Evolutionary conservation across 2,888 invertebrate genomes (phyloP).

Genomic region (Endotricha flammealis): DNA sequence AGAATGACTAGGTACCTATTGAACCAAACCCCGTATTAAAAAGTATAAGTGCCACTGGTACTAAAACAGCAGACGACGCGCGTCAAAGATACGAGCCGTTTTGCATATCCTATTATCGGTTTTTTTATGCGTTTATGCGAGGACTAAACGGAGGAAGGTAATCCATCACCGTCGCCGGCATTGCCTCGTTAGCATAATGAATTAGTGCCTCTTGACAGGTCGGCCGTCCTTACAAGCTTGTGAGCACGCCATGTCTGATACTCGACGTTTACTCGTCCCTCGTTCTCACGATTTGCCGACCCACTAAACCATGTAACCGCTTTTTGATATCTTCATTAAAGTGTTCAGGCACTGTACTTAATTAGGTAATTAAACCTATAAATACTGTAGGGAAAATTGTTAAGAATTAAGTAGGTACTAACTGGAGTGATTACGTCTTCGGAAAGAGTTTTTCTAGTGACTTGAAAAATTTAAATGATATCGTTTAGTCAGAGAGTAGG

Average conservation of each 20-base stretch:
- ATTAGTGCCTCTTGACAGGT: constrained; percentile 45
- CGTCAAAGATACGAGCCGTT: background rate
- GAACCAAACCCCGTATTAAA: too few relatives aligned
- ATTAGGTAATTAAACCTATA: too few relatives aligned
- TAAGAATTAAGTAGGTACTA: too few relatives aligned
- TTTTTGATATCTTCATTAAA: background rate
- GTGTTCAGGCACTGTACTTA: background rate
- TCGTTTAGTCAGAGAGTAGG: too few relatives aligned
- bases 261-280: constrained; percentile 14
- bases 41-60: too few relatives aligned
- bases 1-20: too few relatives aligned
- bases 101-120: constrained; percentile 9
- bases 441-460: too few relatives aligned
- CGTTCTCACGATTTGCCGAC: background rate
- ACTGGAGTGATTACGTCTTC: too few relatives aligned
- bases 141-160: constrained; percentile 30
- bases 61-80: too few relatives aligned
- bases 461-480: too few relatives aligned
- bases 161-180: constrained; percentile 71
- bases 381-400: too few relatives aligned
- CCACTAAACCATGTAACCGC: background rate
- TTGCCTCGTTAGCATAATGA: constrained; percentile 72
- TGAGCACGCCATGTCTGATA: constrained; percentile 13
- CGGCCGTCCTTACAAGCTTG: constrained; percentile 21
- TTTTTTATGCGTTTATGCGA: constrained; percentile 39